These are phyloP conservation scores for Gallinago media DNA, from an alignment of 2,113 vertebrate species.

Conservation along the genomic window DNA sequence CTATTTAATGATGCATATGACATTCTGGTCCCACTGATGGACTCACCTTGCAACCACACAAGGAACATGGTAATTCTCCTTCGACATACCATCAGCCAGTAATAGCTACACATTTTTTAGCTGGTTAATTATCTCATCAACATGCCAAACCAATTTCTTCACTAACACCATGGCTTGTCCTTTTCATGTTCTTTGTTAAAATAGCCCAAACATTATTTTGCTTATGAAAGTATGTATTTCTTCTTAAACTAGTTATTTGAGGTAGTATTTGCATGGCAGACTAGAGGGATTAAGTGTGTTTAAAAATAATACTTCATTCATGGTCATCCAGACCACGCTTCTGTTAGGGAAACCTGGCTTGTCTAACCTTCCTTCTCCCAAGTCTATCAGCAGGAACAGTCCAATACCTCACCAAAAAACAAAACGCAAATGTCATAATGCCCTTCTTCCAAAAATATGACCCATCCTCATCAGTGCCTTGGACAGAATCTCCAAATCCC, in stretches of 20 bases:
- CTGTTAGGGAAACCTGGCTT: not conserved
- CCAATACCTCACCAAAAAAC: not conserved
- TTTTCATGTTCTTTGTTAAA: not conserved
- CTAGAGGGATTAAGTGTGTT: not conserved
- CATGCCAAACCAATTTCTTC: not conserved
- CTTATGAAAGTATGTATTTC: not conserved
- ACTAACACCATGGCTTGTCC: not conserved
- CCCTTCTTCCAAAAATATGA: not conserved
- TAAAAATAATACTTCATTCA: not conserved
- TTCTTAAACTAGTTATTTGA: not conserved
- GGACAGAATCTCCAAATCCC: not conserved
- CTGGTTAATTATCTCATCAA: not conserved
- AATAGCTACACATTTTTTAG: not conserved
- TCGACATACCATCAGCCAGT: not conserved
- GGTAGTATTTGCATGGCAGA: not conserved
- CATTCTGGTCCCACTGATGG: not conserved
- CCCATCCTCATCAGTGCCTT: not conserved
- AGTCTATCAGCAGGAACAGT: not conserved
- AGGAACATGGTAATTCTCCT: not conserved
- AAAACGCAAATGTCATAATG: not conserved
- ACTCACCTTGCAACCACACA: not conserved
- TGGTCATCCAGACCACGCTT: accelerated
- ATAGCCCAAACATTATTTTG: not conserved
- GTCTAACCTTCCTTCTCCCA: not conserved
- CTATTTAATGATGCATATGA: not conserved